Evolutionary conservation across 2,888 invertebrate genomes (phyloP), one percentile per base, ranked within the genome.

Genomic region (Diarsia brunnea): DNA sequence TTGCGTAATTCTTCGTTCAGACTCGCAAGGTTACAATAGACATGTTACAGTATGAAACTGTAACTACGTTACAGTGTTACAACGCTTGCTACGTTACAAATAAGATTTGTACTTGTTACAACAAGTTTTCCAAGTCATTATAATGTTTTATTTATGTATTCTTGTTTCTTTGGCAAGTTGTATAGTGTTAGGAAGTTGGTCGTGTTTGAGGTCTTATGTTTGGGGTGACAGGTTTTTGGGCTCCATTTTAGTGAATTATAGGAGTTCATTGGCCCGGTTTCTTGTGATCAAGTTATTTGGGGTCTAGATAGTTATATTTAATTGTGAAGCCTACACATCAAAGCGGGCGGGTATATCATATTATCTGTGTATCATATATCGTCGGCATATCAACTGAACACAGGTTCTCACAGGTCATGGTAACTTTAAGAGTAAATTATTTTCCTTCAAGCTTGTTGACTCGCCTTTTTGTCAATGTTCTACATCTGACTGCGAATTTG

Each of bases 31-130:
- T 73, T 74, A 77, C 80, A 78, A 69, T 69, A 67, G 75, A 67
- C 76, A 74, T 66, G 73, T 84, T 69, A 60, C 80, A 73, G 68
- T 14, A 58, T 70, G 31, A 55, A 82, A 84, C 84, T 84, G 80
- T 83, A 83, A 83, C 83, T 43, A 72, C 12, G 38, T 83, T 80
- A 84, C 84, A 55, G 24, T 69, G 73, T 71, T 68, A 84, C 75
- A 75, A 31, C n/a, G 65, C 85, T 81, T 64, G 65, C 76, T 76
- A 86, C 53, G 77, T 86, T 83, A 83, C 87, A 86, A 86, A 86
- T 79, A 86, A 81, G 74, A 83, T 86, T 83, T 81, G 84, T 77
- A 71, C 77, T 84, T 74, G 82, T 86, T 73, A 77, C 80, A 75
- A 72, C 65, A 84, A 86, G 76, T 86, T 86, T 73, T 69, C 58